Evolutionary conservation across 1,140 invertebrate species (phyloP).

Genomic region (Helicorthomorpha holstii): DNA sequence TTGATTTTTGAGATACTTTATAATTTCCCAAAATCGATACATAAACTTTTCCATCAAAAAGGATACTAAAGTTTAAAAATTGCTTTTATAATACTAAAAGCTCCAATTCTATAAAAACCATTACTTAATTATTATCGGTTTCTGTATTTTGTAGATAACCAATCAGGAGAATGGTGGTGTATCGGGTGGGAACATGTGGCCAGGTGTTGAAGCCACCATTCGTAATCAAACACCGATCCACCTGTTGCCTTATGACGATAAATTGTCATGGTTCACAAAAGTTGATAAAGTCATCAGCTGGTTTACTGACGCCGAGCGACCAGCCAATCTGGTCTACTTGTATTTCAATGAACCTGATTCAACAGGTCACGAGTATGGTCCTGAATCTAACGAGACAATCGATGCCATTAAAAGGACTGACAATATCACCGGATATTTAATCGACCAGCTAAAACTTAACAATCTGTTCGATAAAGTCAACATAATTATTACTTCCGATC

Average conservation of each 20-base stretch:
- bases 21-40: too few species aligned
- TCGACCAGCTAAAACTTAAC: constrained; percentile 31
- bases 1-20: too few species aligned
- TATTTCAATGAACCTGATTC: constrained; percentile 29
- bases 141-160: too few species aligned
- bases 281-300: constrained; percentile 9
- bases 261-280: background rate
- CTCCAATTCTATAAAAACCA: too few species aligned
- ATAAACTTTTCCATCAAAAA: too few species aligned
- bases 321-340: constrained; percentile 14
- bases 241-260: constrained; percentile 5
- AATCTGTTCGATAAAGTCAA: constrained; percentile 38
- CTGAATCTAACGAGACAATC: constrained; percentile 26
- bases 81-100: too few species aligned
- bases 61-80: too few species aligned
- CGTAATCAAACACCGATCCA: constrained; percentile 10
- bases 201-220: constrained; percentile 10
- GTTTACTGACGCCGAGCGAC: constrained; percentile 10
- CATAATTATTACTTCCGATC: constrained; percentile 52
- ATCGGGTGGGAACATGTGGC: constrained; percentile 18
- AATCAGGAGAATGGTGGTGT: too few species aligned
- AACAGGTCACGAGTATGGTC: constrained; percentile 25
- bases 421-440: constrained; percentile 35
- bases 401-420: constrained; percentile 35
- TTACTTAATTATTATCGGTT: too few species aligned